Evolutionary conservation across 2,888 invertebrate genomes (phyloP).

Genomic region (Coenonympha glycerion): DNA sequence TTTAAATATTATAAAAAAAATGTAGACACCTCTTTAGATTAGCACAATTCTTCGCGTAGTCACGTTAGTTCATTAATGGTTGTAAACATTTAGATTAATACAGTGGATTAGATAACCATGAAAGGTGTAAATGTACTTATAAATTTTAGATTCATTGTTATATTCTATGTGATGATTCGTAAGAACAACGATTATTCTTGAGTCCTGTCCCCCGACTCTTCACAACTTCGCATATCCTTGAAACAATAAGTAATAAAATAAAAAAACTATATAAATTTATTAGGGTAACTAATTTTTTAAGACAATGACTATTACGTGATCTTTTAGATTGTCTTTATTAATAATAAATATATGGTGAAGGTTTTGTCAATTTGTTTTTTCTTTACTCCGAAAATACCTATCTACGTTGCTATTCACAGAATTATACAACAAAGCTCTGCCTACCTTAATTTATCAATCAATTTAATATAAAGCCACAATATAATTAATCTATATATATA

Average conservation of each 20-base stretch:
- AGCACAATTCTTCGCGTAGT: slow-evolving; percentile 76
- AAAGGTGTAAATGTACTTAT: slow-evolving; percentile 61
- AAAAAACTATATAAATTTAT: slow-evolving; percentile 72
- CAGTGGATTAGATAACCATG: slow-evolving; percentile 60
- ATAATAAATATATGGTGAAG: slow-evolving; percentile 77
- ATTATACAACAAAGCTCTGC: too few species aligned
- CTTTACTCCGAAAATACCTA: slow-evolving; percentile 32
- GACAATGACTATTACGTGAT: slow-evolving; percentile 76
- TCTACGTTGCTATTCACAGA: too few species aligned
- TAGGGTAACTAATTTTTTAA: slow-evolving; percentile 77
- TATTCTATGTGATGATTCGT: slow-evolving; percentile 70
- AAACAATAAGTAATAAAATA: slow-evolving; percentile 76
- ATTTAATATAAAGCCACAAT: too few species aligned
- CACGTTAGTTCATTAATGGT: slow-evolving; percentile 64
- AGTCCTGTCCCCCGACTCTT: slow-evolving; percentile 57
- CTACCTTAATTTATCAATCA: too few species aligned
- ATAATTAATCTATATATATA: too few species aligned
- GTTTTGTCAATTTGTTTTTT: slow-evolving; percentile 71
- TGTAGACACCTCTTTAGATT: slow-evolving; percentile 74
- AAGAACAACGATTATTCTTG: slow-evolving; percentile 68
- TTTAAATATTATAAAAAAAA: slow-evolving; percentile 61
- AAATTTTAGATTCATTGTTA: slow-evolving; percentile 65
- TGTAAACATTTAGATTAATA: slow-evolving; percentile 70
- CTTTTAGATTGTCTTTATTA: slow-evolving; percentile 77
- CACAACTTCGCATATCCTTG: slow-evolving; percentile 76